phyloP scores from a whole-genome alignment of 2,888 invertebrate species.

The Augochlorella aurata region DNA sequence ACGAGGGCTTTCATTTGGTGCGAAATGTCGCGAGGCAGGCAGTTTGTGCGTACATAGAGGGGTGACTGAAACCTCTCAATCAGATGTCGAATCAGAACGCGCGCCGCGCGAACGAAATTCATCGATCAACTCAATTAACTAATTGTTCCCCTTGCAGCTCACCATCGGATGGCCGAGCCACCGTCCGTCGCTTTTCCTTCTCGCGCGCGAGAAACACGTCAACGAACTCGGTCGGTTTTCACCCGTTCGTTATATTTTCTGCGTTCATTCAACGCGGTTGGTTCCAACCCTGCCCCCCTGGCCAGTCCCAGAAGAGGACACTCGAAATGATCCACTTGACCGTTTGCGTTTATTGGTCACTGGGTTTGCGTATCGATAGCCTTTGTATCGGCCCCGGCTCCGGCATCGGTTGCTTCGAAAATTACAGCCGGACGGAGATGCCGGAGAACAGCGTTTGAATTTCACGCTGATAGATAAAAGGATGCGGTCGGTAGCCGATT shows the following conservation, averaged over 20 bases:
- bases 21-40: slow-evolving; percentile 66
- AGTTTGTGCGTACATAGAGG: slow-evolving; percentile 66
- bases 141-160: slow-evolving; percentile 73
- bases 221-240: not conserved
- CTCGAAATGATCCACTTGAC: slow-evolving; percentile 51
- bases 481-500: slow-evolving; percentile 3
- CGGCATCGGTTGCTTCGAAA: slow-evolving; percentile 2
- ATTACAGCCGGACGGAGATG: slow-evolving; percentile 24
- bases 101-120: slow-evolving; percentile 78
- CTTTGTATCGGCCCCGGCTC: slow-evolving; percentile 28
- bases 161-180: not conserved
- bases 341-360: slow-evolving; percentile 58
- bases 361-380: slow-evolving; percentile 51
- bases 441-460: slow-evolving; percentile 20
- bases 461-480: not conserved
- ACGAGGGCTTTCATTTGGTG: slow-evolving; percentile 64
- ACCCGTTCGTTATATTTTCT: slow-evolving; percentile 58
- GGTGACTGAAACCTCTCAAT: slow-evolving; percentile 77
- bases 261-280: slow-evolving; percentile 18
- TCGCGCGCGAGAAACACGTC: slow-evolving; percentile 23
- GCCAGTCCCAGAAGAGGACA: slow-evolving; percentile 20
- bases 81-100: slow-evolving; percentile 78
- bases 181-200: slow-evolving; percentile 53
- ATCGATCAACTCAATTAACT: slow-evolving; percentile 82
- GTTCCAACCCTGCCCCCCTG: not conserved